Percentiles rank a stretch among this genome's conserved stretches.
phyloP scores from a whole-genome alignment of 2,113 vertebrate species.

The Chascanopsetta lugubris region DNA sequence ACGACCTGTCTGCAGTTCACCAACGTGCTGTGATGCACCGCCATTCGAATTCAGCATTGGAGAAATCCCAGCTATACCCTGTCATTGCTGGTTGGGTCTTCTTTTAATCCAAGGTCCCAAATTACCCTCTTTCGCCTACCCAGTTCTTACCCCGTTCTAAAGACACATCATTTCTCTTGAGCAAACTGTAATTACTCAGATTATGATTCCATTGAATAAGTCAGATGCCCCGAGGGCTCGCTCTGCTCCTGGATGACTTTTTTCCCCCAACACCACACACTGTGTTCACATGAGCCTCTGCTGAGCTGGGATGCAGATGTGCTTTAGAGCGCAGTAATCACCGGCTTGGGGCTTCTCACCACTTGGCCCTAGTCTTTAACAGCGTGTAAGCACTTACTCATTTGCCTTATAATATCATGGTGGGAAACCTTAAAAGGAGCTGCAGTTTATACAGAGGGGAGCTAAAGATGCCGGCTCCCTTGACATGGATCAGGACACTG shows the following conservation, averaged over 20 bases:
- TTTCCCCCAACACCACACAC: slow-evolving; percentile 44
- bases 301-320: slow-evolving; percentile 79
- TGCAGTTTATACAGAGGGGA: slow-evolving; percentile 73
- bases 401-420: slow-evolving; percentile 80
- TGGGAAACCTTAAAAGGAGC: slow-evolving; percentile 74
- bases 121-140: slow-evolving; percentile 55
- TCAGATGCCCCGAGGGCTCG: slow-evolving; percentile 54
- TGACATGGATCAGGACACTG: slow-evolving; percentile 39
- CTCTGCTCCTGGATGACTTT: slow-evolving; percentile 42
- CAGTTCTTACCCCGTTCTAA: slow-evolving; percentile 53
- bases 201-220: slow-evolving; percentile 58
- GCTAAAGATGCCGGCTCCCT: slow-evolving; percentile 58
- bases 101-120: slow-evolving; percentile 56
- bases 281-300: slow-evolving; percentile 60
- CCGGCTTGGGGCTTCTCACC: slow-evolving; percentile 77
- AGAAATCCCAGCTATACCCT: slow-evolving; percentile 37
- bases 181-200: slow-evolving; percentile 69
- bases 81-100: slow-evolving; percentile 41
- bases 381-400: slow-evolving; percentile 83
- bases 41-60: slow-evolving; percentile 21
- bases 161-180: slow-evolving; percentile 64
- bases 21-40: slow-evolving; percentile 13
- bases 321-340: slow-evolving; percentile 78
- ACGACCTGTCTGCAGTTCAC: neutral
- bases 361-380: slow-evolving; percentile 76